Evolutionary conservation across 2,888 invertebrate genomes (phyloP).

Genomic region (Sussaba pulchella): DNA sequence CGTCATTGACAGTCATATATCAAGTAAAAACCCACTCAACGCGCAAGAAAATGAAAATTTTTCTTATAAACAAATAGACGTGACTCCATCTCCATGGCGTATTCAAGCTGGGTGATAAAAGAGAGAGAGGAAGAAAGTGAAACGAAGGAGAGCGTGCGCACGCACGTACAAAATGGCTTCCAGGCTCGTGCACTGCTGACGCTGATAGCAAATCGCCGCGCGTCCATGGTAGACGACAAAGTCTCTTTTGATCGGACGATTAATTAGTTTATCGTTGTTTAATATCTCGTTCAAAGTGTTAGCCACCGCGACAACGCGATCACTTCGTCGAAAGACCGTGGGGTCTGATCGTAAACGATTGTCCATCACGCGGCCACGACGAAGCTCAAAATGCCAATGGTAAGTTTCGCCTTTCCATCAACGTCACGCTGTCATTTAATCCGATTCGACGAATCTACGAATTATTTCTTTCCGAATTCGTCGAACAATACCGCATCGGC

Average conservation of each 20-base stretch:
- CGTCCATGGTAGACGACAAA: constrained; percentile 43
- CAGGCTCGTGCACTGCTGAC: constrained; percentile 61
- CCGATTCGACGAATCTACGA: constrained; percentile 7
- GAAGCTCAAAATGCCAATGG: constrained; percentile 80
- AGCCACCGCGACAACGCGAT: neutral
- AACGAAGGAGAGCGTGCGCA: constrained; percentile 56
- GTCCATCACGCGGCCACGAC: constrained; percentile 71
- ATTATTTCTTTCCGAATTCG: neutral
- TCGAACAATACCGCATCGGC: neutral
- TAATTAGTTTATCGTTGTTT: constrained; percentile 18
- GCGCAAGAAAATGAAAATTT: too few relatives aligned
- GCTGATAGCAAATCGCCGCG: constrained; percentile 63
- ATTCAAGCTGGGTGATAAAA: too few relatives aligned
- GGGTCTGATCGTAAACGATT: constrained; percentile 42
- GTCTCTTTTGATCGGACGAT: constrained; percentile 22
- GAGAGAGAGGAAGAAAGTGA: too few relatives aligned
- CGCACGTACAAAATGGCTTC: constrained; percentile 66
- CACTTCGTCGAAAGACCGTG: constrained; percentile 39
- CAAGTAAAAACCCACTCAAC: too few relatives aligned
- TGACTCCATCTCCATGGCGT: too few relatives aligned
- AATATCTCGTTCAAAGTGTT: constrained; percentile 20
- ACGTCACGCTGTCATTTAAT: constrained; percentile 48
- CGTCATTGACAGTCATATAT: too few relatives aligned
- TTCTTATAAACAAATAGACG: too few relatives aligned
- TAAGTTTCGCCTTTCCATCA: constrained; percentile 69